Base-by-base conservation (phyloP, 2,113 vertebrate genomes). In the Nicator chloris region DNA sequence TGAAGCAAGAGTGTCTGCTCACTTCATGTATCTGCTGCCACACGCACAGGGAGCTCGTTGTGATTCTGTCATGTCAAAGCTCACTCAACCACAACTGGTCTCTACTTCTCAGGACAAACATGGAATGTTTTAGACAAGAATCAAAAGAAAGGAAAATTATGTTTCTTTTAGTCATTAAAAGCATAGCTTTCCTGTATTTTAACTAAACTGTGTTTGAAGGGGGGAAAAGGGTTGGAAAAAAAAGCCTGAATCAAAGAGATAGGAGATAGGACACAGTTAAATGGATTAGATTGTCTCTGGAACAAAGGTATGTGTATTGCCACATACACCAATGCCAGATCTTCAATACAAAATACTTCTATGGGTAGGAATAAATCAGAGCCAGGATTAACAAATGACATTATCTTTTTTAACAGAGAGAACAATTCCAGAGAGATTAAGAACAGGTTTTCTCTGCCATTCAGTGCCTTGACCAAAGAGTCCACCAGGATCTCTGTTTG, bases 71-170 rank as follows among this genome's bases (percentile, higher is more conserved):
- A 5, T 0, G 1, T 11, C 78, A 64, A 68, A 87, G 45, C 57
- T 37, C 65, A 40, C 37, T 61, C 37, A 61, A 27, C 35, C 26
- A 39, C 35, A 40, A 28, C 37, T 28, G 37, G 26, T 61, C 60
- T 76, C 82, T 92, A 78, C 77, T 95, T 93, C 93, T 93, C 86
- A 88, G 93, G 90, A 93, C 76, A 97, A 96, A 66, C 73, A 90
- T 75, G 77, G 65, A 94, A 73, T 78, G 86, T 83, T 97, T 96
- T 91, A 86, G 71, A 95, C 91, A 97, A 97, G 60, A 97, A 97
- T 85, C 69, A 94, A 93, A 94, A 86, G 92, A 69, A 96, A 82
- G 21, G 90, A 89, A 95, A 96, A 96, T 71, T 5, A 7, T 90
- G 85, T 84, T 95, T 97, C 81, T 93, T 93, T 50, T 53, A 94